Percentiles rank a stretch among this genome's conserved stretches.
phyloP scores from a whole-genome alignment of 1,140 invertebrate species.

The Telenomus remus region DNA sequence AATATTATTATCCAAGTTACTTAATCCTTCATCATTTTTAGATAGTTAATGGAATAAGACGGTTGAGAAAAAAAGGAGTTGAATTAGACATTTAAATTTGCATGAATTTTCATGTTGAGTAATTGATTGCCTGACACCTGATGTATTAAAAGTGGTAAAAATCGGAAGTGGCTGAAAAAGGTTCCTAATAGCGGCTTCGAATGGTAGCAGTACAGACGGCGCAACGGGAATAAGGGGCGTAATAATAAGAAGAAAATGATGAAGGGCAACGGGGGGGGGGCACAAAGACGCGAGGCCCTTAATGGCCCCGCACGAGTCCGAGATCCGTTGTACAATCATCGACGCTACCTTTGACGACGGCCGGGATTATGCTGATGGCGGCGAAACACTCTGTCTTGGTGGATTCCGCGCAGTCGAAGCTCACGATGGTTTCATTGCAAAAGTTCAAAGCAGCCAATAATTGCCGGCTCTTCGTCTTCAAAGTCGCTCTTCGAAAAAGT shows the following conservation, averaged over 20 bases:
- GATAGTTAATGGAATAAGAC: no score
- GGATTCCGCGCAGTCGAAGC: conserved; percentile 11
- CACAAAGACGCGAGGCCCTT: conserved; percentile 25
- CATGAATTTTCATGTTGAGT: conserved; percentile 7
- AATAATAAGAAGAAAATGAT: conserved; percentile 56
- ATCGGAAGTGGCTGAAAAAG: conserved; percentile 38
- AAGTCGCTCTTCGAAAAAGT: neutral
- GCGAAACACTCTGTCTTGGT: conserved; percentile 27
- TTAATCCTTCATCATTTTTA: no score
- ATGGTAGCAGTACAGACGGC: conserved; percentile 48
- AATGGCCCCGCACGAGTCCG: conserved; percentile 33
- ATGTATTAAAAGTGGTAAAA: conserved; percentile 33
- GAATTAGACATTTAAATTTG: no score
- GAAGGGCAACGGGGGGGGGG: conserved; percentile 13
- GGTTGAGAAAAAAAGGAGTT: no score
- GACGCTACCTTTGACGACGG: conserved; percentile 39
- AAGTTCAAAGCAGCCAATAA: conserved; percentile 16
- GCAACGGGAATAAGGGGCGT: conserved; percentile 41
- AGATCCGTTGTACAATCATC: conserved; percentile 42
- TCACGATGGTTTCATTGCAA: conserved; percentile 12
- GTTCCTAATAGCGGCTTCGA: conserved; percentile 31
- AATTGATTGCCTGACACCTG: conserved; percentile 28
- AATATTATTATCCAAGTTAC: no score
- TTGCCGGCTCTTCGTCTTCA: conserved; percentile 5
- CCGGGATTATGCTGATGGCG: conserved; percentile 33